Base-by-base conservation (phyloP, 2,113 vertebrate species). In the Heterotis niloticus region DNA sequence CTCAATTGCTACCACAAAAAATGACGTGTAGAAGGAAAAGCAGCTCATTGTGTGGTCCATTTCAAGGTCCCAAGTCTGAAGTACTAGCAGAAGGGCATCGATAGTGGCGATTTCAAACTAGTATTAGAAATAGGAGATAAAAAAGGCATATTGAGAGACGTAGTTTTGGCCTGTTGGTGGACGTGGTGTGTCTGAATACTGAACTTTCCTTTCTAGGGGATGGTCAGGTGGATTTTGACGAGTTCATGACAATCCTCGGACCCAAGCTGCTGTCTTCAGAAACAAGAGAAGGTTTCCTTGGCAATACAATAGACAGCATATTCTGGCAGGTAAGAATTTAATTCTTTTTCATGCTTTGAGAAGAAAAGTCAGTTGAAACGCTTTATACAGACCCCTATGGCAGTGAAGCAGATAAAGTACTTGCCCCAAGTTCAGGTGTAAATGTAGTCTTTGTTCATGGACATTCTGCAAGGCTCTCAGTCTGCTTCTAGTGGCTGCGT, bases 241-340 rank as follows among this genome's bases (percentile, higher is more conserved):
- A 99, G 88, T 99, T 99, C 87, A 97, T 99, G 97, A 99, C 97
- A 64, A 98, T 99, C 88, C 94, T 99, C 79, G 97, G 97, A 64
- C 97, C 97, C 68, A 99, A 99, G 80, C 91, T 99, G 79, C 94
- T 98, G 79, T 98, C 96, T 0, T 95, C 96, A 0, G 97, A 99
- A 90, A 96, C 95, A 83, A 94, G 96, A 56, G 97, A 99, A 79
- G 96, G 96, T 81, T 99, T 98, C 87, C 93, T 98, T 77, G 97
- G 97, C 81, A 99, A 93, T 85, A 98, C 96, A 78, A 98, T 99
- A 79, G 97, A 99, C 89, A 98, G 95, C 92, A 99, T 99, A 92
- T 99, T 99, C 90, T 99, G 97, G 97, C 96, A 99, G 96, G 97
- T 99, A 82, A 90, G 87, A 81, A 17, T 62, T 62, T 17, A 62